Evolutionary conservation across 2,797 vertebrate species (phyloP), one percentile per base, ranked within the genome.

Genomic region (Hozukius guyotensis): DNA sequence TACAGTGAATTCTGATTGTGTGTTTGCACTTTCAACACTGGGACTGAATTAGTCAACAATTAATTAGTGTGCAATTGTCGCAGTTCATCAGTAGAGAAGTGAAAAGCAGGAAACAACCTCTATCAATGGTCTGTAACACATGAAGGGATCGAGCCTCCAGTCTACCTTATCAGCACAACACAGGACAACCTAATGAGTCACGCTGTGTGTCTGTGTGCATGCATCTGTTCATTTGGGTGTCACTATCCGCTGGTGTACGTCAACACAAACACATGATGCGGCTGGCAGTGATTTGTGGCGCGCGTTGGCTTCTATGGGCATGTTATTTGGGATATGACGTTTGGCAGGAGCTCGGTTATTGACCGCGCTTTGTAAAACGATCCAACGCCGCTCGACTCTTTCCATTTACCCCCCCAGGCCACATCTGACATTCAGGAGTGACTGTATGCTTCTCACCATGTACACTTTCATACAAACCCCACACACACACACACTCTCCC

Each of bases 341-440:
- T 85, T 90, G 89, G 85, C 86, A 75, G 49, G 60, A 81, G 78
- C 27, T 83, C 72, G 32, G 75, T 81, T 94, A 91, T 90, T 85
- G 91, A 92, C 84, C 70, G 53, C 1, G 16, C 82, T 89, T 82
- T 88, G 88, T 88, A 92, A 90, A 90, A 73, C 42, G 84, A 89
- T 88, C 86, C 85, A 87, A 87, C 62, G 60, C 42, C 1, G 18
- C 83, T 53, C 46, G 2, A 62, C 84, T 89, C 78, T 85, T 82
- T 92, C 84, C 86, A 78, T 88, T 81, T 73, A 57, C 38, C 69
- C 78, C 86, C 87, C 18, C 65, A 81, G 81, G 93, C 88, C 65
- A 84, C 85, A 32, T 84, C 68, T 94, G 94, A 94, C 94, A 95
- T 95, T 95, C 89, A 92, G 75, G 52, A 82, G 75, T 25, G 13